Base-by-base conservation (phyloP, 2,797 vertebrate species). In the Clarias laeviceps region DNA sequence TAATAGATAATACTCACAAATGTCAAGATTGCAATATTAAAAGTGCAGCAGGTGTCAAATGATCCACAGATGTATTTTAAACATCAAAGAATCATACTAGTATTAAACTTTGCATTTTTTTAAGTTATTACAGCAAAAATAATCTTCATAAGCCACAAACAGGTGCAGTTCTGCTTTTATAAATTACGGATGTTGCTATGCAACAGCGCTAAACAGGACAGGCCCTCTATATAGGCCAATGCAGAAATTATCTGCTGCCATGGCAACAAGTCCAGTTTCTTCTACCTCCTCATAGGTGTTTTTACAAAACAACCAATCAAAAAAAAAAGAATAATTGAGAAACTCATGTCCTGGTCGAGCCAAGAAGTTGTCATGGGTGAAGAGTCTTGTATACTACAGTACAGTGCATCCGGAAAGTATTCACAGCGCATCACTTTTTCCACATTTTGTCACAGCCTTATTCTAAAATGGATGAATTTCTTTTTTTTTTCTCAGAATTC, bases 101-200 rank as follows among this genome's bases (percentile, higher is more conserved):
- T 17, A 59, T 59, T 22, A 59, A 22, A 59, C 14, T 34, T 29
- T n/a, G 6, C 24, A 20, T 50, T 17, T 79, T 59, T 40, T 69
- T 5, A 11, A 70, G 56, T 65, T 8, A 27, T 40, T 20, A 20
- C 40, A 32, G 1, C 17, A 22, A 80, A 45, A 69, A 54, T 18
- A 11, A 37, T 27, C 57, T 65, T 24, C 24, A 27, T 4, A 62
- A 29, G 37, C 3, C 40, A 20, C 17, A 65, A 74, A 73, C 45
- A 82, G 61, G 62, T 83, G 29, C 27, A 12, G 45, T 64, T 61
- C 40, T 17, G 40, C 70, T 66, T 66, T 22, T 65, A 62, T 68
- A 87, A 85, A n/a, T 73, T 89, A 80, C 85, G 86, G 85, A 81
- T 85, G 88, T 88, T 89, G 85, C 88, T 79, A 89, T 56, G 89